Evolutionary conservation across 1,140 invertebrate genomes (phyloP).

Genomic region (Hirudo medicinalis): DNA sequence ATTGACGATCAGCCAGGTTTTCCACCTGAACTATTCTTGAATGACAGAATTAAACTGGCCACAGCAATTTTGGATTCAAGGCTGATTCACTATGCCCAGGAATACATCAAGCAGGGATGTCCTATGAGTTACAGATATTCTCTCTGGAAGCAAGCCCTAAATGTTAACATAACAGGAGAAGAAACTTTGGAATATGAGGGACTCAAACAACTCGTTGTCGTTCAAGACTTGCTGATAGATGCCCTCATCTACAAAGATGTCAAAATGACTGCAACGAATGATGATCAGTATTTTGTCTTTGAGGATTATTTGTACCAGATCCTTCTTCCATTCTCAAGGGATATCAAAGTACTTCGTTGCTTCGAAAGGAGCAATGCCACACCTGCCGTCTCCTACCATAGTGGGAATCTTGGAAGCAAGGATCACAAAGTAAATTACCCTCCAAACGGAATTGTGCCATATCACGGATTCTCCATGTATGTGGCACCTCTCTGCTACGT

Average conservation of each 20-base stretch:
- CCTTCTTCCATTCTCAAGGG: conserved; percentile 82
- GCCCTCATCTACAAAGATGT: conserved; percentile 90
- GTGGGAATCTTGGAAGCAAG: conserved; percentile 37
- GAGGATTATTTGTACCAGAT: conserved; percentile 88
- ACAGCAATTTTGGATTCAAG: conserved; percentile 38
- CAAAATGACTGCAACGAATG: conserved; percentile 83
- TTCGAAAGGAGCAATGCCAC: conserved; percentile 39
- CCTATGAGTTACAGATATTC: conserved; percentile 59
- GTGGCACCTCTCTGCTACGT: conserved; percentile 86
- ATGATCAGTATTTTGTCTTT: conserved; percentile 95
- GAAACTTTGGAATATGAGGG: conserved; percentile 60
- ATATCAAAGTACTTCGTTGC: conserved; percentile 58
- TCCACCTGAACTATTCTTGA: conserved; percentile 36
- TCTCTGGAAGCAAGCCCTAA: conserved; percentile 68
- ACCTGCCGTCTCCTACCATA: conserved; percentile 39
- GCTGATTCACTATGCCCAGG: conserved; percentile 43
- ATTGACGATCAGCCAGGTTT: conserved; percentile 36
- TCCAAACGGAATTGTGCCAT: conserved; percentile 84
- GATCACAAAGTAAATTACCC: conserved; percentile 60
- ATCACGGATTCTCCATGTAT: conserved; percentile 94
- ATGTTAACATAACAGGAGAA: conserved; percentile 49
- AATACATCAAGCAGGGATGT: conserved; percentile 72
- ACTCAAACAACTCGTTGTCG: conserved; percentile 65
- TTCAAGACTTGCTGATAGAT: conserved; percentile 81
- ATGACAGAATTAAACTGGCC: conserved; percentile 34